phyloP scores from a whole-genome alignment of 2,113 vertebrate species.

The Oreochromis niloticus region DNA sequence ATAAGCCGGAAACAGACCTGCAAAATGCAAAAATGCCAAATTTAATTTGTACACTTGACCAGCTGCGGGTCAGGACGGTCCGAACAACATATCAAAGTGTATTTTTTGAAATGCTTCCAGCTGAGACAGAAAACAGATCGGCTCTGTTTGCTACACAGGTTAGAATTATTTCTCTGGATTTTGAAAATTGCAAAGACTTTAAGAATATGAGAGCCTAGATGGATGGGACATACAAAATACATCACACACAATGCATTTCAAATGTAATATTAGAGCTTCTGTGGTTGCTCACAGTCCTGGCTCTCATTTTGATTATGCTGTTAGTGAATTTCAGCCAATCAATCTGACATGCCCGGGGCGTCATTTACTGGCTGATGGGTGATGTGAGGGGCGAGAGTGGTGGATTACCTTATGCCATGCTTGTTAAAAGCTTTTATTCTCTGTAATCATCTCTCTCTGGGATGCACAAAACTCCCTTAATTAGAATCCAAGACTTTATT shows the following conservation, averaged over 20 bases:
- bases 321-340: slow-evolving; percentile 21
- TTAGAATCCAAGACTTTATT: slow-evolving; percentile 37
- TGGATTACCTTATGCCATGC: slow-evolving; percentile 35
- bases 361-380: slow-evolving; percentile 5
- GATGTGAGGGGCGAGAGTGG: not conserved
- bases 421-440: slow-evolving; percentile 58
- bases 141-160: not conserved
- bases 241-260: not conserved
- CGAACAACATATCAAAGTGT: accelerated
- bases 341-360: slow-evolving; percentile 5
- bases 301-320: slow-evolving; percentile 1
- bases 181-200: not conserved
- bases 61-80: accelerated
- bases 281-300: not conserved
- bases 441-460: slow-evolving; percentile 35
- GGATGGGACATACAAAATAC: not conserved
- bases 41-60: not conserved
- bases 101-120: accelerated
- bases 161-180: accelerated
- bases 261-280: not conserved
- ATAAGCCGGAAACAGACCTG: not conserved
- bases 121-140: accelerated
- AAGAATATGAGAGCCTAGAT: not conserved
- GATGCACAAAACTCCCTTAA: slow-evolving; percentile 48
- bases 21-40: not conserved